A percentile compares a stretch with the other conserved stretches of the same genome.
Conservation (phyloP, 2,113 vertebrate species). For the Deroptyus accipitrinus region DNA sequence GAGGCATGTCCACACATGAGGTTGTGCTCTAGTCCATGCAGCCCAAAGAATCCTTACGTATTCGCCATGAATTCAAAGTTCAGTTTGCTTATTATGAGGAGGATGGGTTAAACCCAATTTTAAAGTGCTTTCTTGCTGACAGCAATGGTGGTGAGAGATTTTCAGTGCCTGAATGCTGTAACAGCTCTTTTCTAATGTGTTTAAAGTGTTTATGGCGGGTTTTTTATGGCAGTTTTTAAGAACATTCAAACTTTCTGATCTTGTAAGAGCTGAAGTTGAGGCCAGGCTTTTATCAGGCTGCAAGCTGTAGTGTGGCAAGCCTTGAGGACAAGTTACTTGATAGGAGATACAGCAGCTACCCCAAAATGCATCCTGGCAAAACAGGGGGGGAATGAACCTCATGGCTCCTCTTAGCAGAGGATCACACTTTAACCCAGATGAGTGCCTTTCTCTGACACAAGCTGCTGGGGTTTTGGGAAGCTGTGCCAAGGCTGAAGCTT, state of each 20-base stretch:
- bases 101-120: not conserved
- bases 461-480: not conserved
- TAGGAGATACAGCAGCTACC: not conserved
- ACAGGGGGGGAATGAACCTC: not conserved
- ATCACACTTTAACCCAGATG: not conserved
- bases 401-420: not conserved
- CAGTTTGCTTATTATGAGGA: not conserved
- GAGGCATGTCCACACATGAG: not conserved
- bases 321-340: not conserved
- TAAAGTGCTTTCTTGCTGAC: not conserved
- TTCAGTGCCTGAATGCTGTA: not conserved
- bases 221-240: not conserved
- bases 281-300: not conserved
- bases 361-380: not conserved
- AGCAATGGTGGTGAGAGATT: conserved; percentile 34
- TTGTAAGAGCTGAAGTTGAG: not conserved
- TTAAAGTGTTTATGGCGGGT: not conserved
- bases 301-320: not conserved
- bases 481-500: not conserved
- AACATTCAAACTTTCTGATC: not conserved
- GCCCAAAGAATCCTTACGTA: not conserved
- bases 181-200: not conserved
- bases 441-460: not conserved
- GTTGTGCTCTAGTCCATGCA: conserved; percentile 3
- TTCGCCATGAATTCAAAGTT: conserved; percentile 6